Base-by-base conservation (phyloP, 2,888 invertebrate species). In the Acheta domesticus region DNA sequence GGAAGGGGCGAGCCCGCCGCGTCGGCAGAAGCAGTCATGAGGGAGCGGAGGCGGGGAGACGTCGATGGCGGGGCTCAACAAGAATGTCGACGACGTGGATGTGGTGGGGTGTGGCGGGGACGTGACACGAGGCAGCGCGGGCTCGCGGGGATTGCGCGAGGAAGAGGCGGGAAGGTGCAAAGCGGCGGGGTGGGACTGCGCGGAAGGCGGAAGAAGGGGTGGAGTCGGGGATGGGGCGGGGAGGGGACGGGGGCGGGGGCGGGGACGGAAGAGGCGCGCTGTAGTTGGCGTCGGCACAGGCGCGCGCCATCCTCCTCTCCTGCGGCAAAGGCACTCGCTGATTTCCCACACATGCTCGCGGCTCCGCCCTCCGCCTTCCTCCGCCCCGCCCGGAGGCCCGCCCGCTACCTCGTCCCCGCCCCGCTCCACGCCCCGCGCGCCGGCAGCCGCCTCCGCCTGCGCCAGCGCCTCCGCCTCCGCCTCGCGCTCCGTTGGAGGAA, bases 341-440 rank as follows among this genome's bases (percentile, higher is more conserved):
- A 62, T 62, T 62, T 62, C 62, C 62, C 62, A 62, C 62, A 62
- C 62, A 62, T 62, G 62, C 62, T 62, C 62, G 62, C 62, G 14
- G 12, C 62, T 4, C 16, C 62, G n/a, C 62, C 62, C n/a, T 11
- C 62, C 19, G 36, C 36, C 36, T 4, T 36, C 36, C 36, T 11
- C 62, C 14, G n/a, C 62, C 62, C 11, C 62, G 14, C 62, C 14
- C 62, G 62, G 36, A 36, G 36, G 36, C 14, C 62, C 62, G 62
- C n/a, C 14, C 62, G 14, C 14, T n/a, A 8, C 62, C 62, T n/a
- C 62, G n/a, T 8, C 62, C 62, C 62, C 14, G 62, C 62, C n/a
- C 62, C 62, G 62, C 62, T 36, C 62, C n/a, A 11, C 14, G 62
- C 62, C n/a, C 62, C n/a, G n/a, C 62, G 11, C n/a, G 16, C 62